These are phyloP conservation scores for Eidolon helvum DNA, from an alignment of 2,113 vertebrate genomes.

Conservation along the genomic window DNA sequence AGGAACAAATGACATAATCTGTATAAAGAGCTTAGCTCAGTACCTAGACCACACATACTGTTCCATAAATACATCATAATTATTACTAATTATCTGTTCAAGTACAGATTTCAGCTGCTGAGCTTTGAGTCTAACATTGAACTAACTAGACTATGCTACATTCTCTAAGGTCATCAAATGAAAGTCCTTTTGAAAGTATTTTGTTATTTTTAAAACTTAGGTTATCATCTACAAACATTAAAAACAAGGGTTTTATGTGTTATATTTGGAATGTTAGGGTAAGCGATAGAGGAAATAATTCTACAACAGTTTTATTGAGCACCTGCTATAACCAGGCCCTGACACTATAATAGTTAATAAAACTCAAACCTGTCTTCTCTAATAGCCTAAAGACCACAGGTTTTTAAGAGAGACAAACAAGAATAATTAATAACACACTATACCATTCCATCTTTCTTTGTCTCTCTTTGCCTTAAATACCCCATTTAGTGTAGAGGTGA, in stretches of 20 bases:
- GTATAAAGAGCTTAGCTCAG: neutral
- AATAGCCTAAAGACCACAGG: neutral
- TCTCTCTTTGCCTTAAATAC: neutral
- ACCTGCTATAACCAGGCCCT: neutral
- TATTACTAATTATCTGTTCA: neutral
- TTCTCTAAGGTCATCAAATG: neutral
- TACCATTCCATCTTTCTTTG: neutral
- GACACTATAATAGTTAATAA: neutral
- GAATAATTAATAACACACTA: neutral
- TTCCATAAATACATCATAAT: neutral
- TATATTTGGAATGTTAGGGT: neutral
- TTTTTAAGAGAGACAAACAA: neutral
- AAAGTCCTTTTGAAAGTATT: neutral
- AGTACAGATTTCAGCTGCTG: neutral
- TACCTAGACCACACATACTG: neutral
- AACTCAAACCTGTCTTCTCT: neutral
- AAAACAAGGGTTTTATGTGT: neutral
- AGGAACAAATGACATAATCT: neutral
- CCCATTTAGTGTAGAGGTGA: neutral
- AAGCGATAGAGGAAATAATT: neutral
- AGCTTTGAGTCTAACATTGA: neutral
- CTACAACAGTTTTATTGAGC: neutral
- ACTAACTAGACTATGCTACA: neutral
- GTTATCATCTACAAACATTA: neutral
- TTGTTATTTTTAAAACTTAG: slow-evolving; percentile 1